A percentile compares a stretch with the other conserved stretches of the same genome.
phyloP scores from a whole-genome alignment of 2,797 vertebrate genomes.

The Silurus lanzhouensis region DNA sequence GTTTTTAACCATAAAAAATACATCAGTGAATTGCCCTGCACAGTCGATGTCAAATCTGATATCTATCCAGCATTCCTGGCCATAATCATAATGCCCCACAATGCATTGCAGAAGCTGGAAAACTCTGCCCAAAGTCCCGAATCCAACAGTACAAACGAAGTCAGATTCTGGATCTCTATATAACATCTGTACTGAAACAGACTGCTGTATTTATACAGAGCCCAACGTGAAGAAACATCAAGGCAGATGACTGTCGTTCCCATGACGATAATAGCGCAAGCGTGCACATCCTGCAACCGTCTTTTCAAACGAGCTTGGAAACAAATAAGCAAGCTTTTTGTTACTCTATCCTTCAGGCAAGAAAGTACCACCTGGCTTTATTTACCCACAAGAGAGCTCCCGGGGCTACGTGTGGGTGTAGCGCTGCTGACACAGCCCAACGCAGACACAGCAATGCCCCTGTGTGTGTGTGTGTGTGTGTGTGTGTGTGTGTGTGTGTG shows the following conservation, averaged over 20 bases:
- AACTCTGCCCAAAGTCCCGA: not conserved
- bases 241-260: constrained; percentile 30
- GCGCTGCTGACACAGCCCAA: constrained; percentile 20
- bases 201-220: constrained; percentile 29
- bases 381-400: constrained; percentile 30
- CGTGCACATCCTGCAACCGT: constrained; percentile 23
- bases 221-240: constrained; percentile 22
- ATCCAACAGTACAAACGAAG: not conserved
- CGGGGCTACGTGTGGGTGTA: constrained; percentile 33
- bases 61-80: not conserved
- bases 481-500: constrained; percentile 27
- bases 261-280: constrained; percentile 13
- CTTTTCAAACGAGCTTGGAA: constrained; percentile 25
- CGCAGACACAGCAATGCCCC: not conserved
- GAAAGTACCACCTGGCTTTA: constrained; percentile 41
- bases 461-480: constrained; percentile 15
- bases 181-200: constrained; percentile 46
- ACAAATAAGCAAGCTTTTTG: constrained; percentile 25
- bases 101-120: not conserved
- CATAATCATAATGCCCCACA: not conserved
- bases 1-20: not conserved
- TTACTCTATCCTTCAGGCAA: constrained; percentile 20
- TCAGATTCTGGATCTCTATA: not conserved
- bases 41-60: not conserved
- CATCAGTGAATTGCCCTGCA: not conserved